Conservation (phyloP, 2,797 vertebrate genomes). For the Bradypodion ventrale region DNA sequence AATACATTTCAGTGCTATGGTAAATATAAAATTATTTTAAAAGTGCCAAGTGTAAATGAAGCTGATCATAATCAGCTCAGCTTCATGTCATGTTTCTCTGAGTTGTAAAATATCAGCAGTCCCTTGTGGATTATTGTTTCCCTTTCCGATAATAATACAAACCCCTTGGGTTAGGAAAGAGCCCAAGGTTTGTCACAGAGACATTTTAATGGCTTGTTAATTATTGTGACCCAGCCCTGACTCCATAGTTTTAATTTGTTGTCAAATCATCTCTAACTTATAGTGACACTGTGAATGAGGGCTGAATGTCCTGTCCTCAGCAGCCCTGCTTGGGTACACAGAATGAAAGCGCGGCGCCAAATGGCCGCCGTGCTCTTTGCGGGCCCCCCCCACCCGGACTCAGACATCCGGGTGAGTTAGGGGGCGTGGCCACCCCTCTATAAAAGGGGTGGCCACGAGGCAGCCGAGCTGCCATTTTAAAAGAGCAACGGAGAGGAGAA, state of each 20-base stretch:
- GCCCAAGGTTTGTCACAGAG: background rate
- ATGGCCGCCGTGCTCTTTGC: too few relatives aligned
- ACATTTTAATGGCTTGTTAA: conserved; percentile 2
- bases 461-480: too few relatives aligned
- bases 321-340: too few relatives aligned
- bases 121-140: conserved; percentile 13
- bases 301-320: too few relatives aligned
- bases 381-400: too few relatives aligned
- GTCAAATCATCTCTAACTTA: too few relatives aligned
- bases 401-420: too few relatives aligned
- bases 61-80: background rate
- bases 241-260: background rate
- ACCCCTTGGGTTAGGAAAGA: conserved; percentile 8
- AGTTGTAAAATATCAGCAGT: conserved; percentile 2
- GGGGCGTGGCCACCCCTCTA: too few relatives aligned
- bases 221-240: background rate
- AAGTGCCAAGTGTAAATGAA: background rate
- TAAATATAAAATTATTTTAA: background rate
- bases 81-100: conserved; percentile 34
- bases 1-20: background rate
- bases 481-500: too few relatives aligned
- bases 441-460: too few relatives aligned
- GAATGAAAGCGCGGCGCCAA: too few relatives aligned
- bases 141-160: conserved; percentile 25
- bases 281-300: too few relatives aligned